phyloP scores from a whole-genome alignment of 2,113 vertebrate species.

The Ploceus nigricollis region DNA sequence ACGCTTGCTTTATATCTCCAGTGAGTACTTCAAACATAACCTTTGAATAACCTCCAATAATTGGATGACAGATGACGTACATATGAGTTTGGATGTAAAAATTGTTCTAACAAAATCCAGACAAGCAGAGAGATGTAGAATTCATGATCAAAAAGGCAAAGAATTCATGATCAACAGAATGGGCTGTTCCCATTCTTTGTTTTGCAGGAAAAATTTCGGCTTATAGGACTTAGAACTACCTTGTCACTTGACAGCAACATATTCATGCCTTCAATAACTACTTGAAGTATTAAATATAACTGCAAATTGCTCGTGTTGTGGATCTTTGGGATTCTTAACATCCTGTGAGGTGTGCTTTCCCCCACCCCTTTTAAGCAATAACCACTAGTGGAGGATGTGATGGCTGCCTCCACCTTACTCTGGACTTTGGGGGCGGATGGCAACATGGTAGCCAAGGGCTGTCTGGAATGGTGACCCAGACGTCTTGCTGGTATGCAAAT shows the following conservation, averaged over 20 bases:
- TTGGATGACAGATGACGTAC: constrained; percentile 36
- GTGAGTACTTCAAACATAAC: constrained; percentile 38
- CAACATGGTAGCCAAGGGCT: not conserved
- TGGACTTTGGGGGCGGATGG: not conserved
- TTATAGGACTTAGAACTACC: not conserved
- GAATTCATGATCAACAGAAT: not conserved
- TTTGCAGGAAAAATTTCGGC: not conserved
- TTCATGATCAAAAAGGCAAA: not conserved
- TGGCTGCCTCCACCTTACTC: not conserved
- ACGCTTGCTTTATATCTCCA: not conserved
- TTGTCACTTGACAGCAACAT: not conserved
- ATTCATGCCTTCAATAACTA: not conserved
- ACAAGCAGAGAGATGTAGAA: not conserved
- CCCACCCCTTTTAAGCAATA: not conserved
- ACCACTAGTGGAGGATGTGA: too few species aligned
- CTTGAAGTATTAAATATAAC: not conserved
- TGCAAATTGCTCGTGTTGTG: not conserved
- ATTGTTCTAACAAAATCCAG: constrained; percentile 30
- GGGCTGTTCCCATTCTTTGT: not conserved
- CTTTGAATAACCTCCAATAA: constrained; percentile 59
- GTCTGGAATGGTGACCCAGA: not conserved
- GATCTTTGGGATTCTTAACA: not conserved
- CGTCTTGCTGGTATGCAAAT: not conserved
- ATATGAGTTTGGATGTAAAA: constrained; percentile 14
- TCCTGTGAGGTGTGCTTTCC: not conserved